Percentiles rank a stretch among this genome's conserved stretches.
Conservation (phyloP, 1,140 invertebrate species). For the Apis florea region DNA sequence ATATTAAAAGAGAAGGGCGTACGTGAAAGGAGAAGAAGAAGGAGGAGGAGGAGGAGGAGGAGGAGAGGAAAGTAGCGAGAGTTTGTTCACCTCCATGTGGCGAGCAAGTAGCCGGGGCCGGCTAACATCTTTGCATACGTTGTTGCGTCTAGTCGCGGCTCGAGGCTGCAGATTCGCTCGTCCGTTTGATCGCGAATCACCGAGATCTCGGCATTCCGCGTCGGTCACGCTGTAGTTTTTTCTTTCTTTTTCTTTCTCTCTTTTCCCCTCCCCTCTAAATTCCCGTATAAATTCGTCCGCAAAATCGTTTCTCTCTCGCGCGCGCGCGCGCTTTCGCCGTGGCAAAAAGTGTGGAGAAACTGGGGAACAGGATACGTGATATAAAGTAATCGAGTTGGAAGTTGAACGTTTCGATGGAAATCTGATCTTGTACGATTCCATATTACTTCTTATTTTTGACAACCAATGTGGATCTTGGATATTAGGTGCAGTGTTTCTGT, state of each 20-base stretch:
- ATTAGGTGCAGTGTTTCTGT: too few relatives aligned
- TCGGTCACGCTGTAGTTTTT: slow-evolving; percentile 34
- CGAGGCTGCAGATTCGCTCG: slow-evolving; percentile 34
- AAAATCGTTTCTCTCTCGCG: slow-evolving; percentile 4
- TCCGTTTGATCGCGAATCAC: slow-evolving; percentile 45
- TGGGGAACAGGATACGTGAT: not conserved
- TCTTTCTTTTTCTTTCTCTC: not conserved
- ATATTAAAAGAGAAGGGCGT: slow-evolving; percentile 13
- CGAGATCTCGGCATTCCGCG: slow-evolving; percentile 45
- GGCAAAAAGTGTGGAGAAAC: slow-evolving; percentile 1
- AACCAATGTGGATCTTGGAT: not conserved
- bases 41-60: not conserved
- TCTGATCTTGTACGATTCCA: not conserved
- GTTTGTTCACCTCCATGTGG: slow-evolving; percentile 41
- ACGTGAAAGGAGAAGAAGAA: not conserved
- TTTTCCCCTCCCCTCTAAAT: not conserved
- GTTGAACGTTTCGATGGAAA: not conserved
- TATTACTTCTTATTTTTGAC: not conserved
- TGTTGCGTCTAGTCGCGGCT: slow-evolving; percentile 29
- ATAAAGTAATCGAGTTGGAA: not conserved
- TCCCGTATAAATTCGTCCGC: slow-evolving; percentile 7
- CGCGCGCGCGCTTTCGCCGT: not conserved
- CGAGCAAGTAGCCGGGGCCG: not conserved
- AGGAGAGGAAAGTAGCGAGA: not conserved
- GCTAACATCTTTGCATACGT: slow-evolving; percentile 39